Percentiles rank a stretch among this genome's conserved stretches.
These are phyloP conservation scores for Myotis pilosus DNA, from an alignment of 2,797 vertebrate genomes.

Conservation along the genomic window DNA sequence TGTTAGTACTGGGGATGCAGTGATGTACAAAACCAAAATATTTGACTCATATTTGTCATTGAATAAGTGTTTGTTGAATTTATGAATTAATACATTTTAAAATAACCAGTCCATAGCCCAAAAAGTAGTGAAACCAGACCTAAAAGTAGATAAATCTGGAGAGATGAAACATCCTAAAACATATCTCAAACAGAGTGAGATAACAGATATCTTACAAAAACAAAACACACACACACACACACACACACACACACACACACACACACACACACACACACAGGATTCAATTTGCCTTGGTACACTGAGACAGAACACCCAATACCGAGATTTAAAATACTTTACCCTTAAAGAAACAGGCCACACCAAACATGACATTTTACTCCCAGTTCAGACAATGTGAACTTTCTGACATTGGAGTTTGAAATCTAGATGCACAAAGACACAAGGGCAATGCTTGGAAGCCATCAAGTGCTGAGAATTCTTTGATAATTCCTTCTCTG, in stretches of 20 bases:
- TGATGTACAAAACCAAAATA: background rate
- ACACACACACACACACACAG: background rate
- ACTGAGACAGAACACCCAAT: background rate
- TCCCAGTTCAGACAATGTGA: conserved; percentile 10
- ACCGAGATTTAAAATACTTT: conserved; percentile 27
- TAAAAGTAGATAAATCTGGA: background rate
- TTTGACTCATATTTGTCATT: background rate
- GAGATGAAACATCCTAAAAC: background rate
- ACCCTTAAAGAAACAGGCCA: conserved; percentile 16
- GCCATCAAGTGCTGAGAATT: background rate
- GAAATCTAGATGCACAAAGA: background rate
- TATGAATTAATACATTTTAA: background rate
- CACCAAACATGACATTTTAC: conserved; percentile 8
- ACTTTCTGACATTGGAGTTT: conserved; percentile 33
- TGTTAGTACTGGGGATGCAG: background rate
- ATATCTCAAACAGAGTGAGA: background rate
- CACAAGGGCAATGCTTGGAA: background rate
- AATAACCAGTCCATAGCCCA: background rate
- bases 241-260: too few species aligned
- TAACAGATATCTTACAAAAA: background rate
- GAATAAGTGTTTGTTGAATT: conserved; percentile 3
- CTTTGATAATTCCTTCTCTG: background rate
- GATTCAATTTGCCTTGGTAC: conserved; percentile 1
- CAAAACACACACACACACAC: too few species aligned
- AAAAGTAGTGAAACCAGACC: background rate